Base-by-base conservation (phyloP, 92 coral and sea anemone genomes). In the Meandrina meandrites region DNA sequence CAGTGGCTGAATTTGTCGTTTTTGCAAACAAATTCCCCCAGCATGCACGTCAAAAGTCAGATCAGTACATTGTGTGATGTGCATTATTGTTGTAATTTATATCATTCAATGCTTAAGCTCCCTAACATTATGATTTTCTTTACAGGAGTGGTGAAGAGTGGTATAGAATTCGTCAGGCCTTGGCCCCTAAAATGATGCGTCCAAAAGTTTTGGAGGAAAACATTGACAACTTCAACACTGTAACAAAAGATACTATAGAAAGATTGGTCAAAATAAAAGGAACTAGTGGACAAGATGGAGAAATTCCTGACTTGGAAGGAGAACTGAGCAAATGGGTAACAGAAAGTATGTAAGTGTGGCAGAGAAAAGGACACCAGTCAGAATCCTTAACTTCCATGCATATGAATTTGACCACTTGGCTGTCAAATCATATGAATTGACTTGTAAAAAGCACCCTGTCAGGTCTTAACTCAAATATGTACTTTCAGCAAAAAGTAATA, bases 181-280 rank as follows among this genome's bases (percentile, higher is more conserved):
- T 91, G 10, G 91, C 94, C 14, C 91, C 91, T 5, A 89, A 89
- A 66, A 70, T 91, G 57, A 84, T 91, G 92, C 80, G 84, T 78
- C 91, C 94, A 40, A 91, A 88, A 37, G 86, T 73, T 27, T 60
- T 91, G 37, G 89, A 91, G 76, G 79, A 89, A 77, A 88, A 85
- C 72, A 74, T 91, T 80, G 87, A 50, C 16, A 72, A 89, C 81
- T 91, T 91, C 48, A 91, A 81, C 30, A 90, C 69, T 4, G 94
- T 91, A n/a, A 80, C 87, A 14, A 80, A 85, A 17, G 94, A 88
- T 17, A 75, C 88, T 30, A 48, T 91, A 47, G 76, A 74, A 73
- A 75, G 90, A 69, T 31, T 91, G 40, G 81, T 18, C 0, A 72
- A 66, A 31, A 34, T 79, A 42, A 83, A 35, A 36, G 79, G 24